A percentile compares a stretch with the other conserved stretches of the same genome.
Evolutionary conservation across 2,888 invertebrate genomes (phyloP).

Genomic region (Helobdella robusta): DNA sequence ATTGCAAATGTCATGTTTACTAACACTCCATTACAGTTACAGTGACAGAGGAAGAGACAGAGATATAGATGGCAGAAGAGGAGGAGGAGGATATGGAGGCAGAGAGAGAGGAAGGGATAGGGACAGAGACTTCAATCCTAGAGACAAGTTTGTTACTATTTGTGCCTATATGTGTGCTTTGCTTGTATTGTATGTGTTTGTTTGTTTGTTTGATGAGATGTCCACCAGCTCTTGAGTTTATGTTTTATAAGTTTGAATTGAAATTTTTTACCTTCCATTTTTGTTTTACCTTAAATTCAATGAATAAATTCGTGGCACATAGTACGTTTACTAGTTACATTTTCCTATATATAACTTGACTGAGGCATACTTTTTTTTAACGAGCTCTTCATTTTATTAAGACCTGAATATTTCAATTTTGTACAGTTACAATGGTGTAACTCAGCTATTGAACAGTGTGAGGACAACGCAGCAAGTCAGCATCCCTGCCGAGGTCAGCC

Average conservation of each 20-base stretch:
- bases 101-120: slow-evolving; percentile 20
- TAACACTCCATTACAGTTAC: no score
- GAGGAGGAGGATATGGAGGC: slow-evolving; percentile 10
- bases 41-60: slow-evolving; percentile 7
- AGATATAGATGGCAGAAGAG: slow-evolving; percentile 5
- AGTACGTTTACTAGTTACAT: no score
- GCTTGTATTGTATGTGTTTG: no score
- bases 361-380: not conserved
- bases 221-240: no score
- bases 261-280: no score
- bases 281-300: no score
- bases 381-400: not conserved
- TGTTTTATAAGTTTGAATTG: no score
- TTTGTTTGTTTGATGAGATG: no score
- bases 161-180: no score
- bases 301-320: no score
- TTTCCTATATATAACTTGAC: not conserved
- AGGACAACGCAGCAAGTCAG: slow-evolving; percentile 68
- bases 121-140: not conserved
- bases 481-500: slow-evolving; percentile 89
- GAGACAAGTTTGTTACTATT: not conserved
- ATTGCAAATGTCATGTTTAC: no score
- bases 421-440: not conserved
- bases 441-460: slow-evolving; percentile 3
- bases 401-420: not conserved